phyloP scores from a whole-genome alignment of 1,140 invertebrate genomes.

The Frieseomelitta varia region DNA sequence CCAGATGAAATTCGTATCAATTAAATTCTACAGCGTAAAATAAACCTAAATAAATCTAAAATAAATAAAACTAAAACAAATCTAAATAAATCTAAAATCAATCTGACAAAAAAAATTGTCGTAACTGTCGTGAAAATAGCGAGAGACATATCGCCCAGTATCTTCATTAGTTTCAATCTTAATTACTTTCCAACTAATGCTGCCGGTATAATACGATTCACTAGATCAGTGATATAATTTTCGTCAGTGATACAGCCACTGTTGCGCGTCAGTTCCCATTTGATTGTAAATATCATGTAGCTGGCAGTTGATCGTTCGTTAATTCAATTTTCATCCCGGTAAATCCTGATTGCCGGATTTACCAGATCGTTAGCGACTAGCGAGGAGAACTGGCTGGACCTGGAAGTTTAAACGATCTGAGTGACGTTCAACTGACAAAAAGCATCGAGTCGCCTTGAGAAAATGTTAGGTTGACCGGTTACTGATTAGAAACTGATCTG shows the following conservation, averaged over 20 bases:
- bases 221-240: background rate
- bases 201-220: too few relatives aligned
- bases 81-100: too few relatives aligned
- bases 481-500: constrained; percentile 17
- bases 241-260: background rate
- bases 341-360: background rate
- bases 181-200: too few relatives aligned
- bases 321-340: background rate
- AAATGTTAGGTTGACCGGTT: constrained; percentile 7
- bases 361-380: background rate
- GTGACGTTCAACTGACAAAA: background rate
- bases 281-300: background rate
- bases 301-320: background rate
- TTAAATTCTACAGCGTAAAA: background rate
- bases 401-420: background rate
- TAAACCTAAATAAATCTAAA: background rate
- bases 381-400: background rate
- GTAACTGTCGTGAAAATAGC: background rate
- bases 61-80: too few relatives aligned
- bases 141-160: background rate
- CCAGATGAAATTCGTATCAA: background rate
- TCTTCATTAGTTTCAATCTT: background rate
- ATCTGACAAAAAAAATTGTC: background rate
- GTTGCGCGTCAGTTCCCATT: background rate
- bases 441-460: background rate